Conservation (phyloP, 2,797 vertebrate genomes). For the Nannoperca obscura region DNA sequence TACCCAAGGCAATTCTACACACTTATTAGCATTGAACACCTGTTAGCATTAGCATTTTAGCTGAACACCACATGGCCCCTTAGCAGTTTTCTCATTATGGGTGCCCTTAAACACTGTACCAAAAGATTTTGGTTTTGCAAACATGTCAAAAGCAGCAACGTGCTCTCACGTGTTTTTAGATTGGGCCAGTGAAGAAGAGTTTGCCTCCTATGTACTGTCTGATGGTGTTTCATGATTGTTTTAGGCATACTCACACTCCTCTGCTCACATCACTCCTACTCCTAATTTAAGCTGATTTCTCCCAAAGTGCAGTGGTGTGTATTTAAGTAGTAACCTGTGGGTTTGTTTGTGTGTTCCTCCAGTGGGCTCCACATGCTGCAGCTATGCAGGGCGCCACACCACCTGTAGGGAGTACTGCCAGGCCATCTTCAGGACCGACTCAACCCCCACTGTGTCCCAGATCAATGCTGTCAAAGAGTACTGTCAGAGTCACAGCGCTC, state of each 20-base stretch:
- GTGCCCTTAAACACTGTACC: not conserved
- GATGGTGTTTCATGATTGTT: not conserved
- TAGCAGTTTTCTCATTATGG: not conserved
- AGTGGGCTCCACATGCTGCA: constrained; percentile 98
- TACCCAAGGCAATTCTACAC: too few relatives aligned
- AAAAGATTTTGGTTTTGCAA: not conserved
- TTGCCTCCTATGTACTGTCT: not conserved
- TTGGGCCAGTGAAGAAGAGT: not conserved
- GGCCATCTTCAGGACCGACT: constrained; percentile 98
- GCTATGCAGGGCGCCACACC: constrained; percentile 96
- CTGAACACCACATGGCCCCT: not conserved
- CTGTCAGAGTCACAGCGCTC: constrained; percentile 93
- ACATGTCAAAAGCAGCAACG: not conserved
- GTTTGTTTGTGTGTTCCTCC: constrained; percentile 31
- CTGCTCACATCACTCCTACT: too few relatives aligned
- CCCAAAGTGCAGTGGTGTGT: not conserved
- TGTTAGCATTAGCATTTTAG: not conserved
- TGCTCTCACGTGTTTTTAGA: not conserved
- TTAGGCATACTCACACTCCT: not conserved
- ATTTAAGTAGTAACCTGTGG: not conserved
- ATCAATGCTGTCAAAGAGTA: constrained; percentile 96
- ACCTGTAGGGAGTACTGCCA: constrained; percentile 98
- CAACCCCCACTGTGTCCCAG: constrained; percentile 95
- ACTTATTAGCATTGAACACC: not conserved
- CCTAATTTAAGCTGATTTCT: not conserved